These are phyloP conservation scores for Fregetta grallaria DNA, from an alignment of 2,113 vertebrate genomes.

Conservation along the genomic window DNA sequence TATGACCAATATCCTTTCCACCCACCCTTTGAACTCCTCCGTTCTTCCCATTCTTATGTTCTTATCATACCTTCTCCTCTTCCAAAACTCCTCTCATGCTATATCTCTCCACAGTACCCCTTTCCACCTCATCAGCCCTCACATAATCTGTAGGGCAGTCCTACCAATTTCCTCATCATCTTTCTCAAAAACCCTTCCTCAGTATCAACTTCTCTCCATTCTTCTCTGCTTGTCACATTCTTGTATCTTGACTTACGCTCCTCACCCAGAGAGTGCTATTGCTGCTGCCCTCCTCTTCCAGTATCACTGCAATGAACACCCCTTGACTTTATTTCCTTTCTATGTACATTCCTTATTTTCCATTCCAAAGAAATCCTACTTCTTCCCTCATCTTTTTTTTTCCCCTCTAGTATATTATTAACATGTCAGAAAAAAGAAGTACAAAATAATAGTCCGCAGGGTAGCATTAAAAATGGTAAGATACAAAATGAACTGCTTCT, in stretches of 20 bases:
- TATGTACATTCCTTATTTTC: not conserved
- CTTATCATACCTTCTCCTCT: not conserved
- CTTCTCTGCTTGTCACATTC: not conserved
- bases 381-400: not conserved
- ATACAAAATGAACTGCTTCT: not conserved
- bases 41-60: not conserved
- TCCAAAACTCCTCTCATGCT: not conserved
- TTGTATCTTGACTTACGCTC: not conserved
- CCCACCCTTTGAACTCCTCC: not conserved
- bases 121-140: not conserved
- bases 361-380: not conserved
- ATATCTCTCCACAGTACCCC: not conserved
- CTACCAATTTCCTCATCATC: not conserved
- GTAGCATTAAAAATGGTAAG: not conserved
- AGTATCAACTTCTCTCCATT: not conserved
- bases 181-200: not conserved
- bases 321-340: not conserved
- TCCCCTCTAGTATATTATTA: not conserved
- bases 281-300: not conserved
- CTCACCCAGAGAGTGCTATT: not conserved
- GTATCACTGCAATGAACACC: not conserved
- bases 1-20: not conserved
- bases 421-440: accelerated
- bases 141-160: not conserved
- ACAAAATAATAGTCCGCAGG: not conserved